Evolutionary conservation across 2,113 vertebrate genomes (phyloP).

Genomic region (Equus przewalskii): DNA sequence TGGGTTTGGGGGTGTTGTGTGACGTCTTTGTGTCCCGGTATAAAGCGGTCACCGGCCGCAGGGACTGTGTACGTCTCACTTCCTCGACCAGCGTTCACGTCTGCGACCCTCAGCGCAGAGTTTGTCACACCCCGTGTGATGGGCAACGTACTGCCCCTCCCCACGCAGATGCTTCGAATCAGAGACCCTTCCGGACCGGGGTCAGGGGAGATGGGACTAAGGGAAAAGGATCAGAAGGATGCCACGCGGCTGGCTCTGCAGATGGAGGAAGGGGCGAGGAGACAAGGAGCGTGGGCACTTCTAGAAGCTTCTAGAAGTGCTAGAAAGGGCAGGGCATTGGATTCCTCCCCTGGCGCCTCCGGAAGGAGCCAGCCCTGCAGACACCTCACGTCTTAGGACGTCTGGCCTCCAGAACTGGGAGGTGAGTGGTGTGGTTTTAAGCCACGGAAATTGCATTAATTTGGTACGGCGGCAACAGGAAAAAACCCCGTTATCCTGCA

Average conservation of each 20-base stretch:
- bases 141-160: rapidly evolving
- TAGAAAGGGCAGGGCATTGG: not conserved
- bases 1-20: not conserved
- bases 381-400: not conserved
- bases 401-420: no score
- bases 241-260: no score
- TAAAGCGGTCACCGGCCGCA: not conserved
- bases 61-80: not conserved
- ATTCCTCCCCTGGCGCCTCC: not conserved
- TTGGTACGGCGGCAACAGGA: not conserved
- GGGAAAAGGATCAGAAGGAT: not conserved
- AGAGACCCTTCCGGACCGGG: not conserved
- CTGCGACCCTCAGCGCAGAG: not conserved
- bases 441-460: not conserved
- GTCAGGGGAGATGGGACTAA: not conserved
- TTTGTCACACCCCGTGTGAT: not conserved
- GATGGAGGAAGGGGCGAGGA: not conserved
- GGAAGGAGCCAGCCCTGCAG: not conserved
- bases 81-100: not conserved
- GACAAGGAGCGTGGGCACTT: not conserved
- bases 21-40: no score
- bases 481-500: not conserved
- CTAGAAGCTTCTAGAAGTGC: no score
- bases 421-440: not conserved
- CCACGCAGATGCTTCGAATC: no score